Conservation (phyloP, 2,113 vertebrate genomes). For the Calypte anna region DNA sequence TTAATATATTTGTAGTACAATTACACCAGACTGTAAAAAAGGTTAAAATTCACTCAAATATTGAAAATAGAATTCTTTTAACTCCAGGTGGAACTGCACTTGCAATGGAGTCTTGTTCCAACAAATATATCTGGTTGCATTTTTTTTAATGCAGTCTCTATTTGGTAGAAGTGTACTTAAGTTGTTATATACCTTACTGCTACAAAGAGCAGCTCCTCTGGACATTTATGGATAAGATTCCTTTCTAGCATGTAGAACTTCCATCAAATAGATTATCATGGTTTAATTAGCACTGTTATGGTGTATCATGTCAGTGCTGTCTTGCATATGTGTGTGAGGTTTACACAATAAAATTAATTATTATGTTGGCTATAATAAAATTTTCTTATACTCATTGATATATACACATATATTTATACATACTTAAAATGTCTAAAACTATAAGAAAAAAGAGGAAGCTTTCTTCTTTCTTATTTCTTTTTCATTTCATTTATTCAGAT, state of each 20-base stretch:
- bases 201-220: neutral
- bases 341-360: neutral
- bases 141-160: neutral
- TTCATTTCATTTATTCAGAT: constrained; percentile 10
- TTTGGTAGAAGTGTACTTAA: neutral
- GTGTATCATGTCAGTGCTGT: neutral
- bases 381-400: neutral
- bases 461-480: neutral
- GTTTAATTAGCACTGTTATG: neutral
- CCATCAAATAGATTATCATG: neutral
- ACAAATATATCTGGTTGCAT: neutral
- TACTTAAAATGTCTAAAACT: neutral
- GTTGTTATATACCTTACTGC: neutral
- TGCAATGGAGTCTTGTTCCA: neutral
- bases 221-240: neutral
- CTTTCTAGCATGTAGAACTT: neutral
- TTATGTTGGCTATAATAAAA: neutral
- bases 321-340: neutral
- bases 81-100: neutral
- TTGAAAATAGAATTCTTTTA: neutral
- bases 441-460: neutral
- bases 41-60: neutral
- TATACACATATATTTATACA: neutral
- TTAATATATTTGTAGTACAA: neutral
- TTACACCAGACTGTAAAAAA: neutral